Evolutionary conservation across 1,140 invertebrate species (phyloP).

Genomic region (Heliconius melpomene): DNA sequence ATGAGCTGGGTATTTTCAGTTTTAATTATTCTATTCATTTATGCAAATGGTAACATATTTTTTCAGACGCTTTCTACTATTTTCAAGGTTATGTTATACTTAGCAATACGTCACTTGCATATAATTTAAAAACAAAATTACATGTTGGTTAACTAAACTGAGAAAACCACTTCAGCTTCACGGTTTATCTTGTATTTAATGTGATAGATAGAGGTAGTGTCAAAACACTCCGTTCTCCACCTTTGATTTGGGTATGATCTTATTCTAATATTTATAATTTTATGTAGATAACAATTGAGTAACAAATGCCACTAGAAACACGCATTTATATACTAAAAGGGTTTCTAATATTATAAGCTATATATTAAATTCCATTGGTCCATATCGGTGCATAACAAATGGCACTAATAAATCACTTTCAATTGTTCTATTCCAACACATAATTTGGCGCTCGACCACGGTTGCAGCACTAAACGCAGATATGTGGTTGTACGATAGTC

Average conservation of each 20-base stretch:
- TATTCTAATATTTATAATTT: too few relatives aligned
- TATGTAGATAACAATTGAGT: too few relatives aligned
- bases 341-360: background rate
- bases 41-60: background rate
- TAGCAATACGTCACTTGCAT: background rate
- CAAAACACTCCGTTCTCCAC: background rate
- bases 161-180: too few relatives aligned
- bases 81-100: background rate
- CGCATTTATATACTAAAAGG: background rate
- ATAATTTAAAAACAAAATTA: too few relatives aligned
- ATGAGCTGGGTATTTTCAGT: background rate
- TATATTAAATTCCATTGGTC: conserved; percentile 9
- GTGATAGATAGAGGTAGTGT: background rate
- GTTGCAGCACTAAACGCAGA: conserved; percentile 32
- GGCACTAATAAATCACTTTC: conserved; percentile 34
- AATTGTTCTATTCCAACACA: conserved; percentile 37
- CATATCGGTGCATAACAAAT: conserved; percentile 24
- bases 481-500: conserved; percentile 26
- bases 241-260: background rate
- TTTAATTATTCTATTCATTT: background rate
- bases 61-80: background rate
- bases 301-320: background rate
- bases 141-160: too few relatives aligned
- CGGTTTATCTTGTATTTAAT: background rate
- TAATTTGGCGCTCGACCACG: conserved; percentile 31